Evolutionary conservation across 2,888 invertebrate genomes (phyloP).

Genomic region (Papilio demoleus): DNA sequence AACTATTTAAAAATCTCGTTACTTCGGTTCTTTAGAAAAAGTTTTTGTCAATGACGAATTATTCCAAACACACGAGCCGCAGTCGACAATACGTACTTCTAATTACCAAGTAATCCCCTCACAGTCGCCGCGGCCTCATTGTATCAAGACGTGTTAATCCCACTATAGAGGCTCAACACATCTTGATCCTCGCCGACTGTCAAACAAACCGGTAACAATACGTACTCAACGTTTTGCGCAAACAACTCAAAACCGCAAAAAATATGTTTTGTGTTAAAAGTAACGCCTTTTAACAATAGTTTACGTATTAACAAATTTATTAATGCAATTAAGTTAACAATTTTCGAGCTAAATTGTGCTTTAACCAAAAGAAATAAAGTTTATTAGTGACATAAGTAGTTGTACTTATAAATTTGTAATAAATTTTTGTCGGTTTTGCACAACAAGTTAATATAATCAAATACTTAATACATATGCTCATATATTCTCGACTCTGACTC

Average conservation of each 20-base stretch:
- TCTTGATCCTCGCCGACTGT: conserved; percentile 8
- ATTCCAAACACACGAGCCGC: not conserved
- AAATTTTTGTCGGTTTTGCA: conserved; percentile 33
- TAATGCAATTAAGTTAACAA: not conserved
- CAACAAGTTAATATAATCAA: conserved; percentile 22
- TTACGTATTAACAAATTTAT: conserved; percentile 19
- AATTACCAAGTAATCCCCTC: conserved; percentile 8
- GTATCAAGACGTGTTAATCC: conserved; percentile 33
- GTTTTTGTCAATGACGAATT: not conserved
- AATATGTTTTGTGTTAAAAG: conserved; percentile 41
- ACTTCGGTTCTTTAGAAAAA: not conserved
- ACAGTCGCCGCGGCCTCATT: conserved; percentile 24
- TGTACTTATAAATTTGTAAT: conserved; percentile 41
- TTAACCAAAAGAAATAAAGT: conserved; percentile 27
- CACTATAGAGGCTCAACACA: not conserved
- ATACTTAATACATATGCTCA: not conserved
- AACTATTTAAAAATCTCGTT: not conserved
- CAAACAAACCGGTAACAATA: conserved; percentile 32
- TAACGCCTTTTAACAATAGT: conserved; percentile 35
- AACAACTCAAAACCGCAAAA: conserved; percentile 30
- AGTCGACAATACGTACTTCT: not conserved
- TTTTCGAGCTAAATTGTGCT: conserved; percentile 24
- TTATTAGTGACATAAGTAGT: not conserved
- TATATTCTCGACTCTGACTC: conserved; percentile 14
- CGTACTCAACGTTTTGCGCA: conserved; percentile 39